Evolutionary conservation across 1,140 invertebrate genomes (phyloP).

Genomic region (Drosophila lacertosa): DNA sequence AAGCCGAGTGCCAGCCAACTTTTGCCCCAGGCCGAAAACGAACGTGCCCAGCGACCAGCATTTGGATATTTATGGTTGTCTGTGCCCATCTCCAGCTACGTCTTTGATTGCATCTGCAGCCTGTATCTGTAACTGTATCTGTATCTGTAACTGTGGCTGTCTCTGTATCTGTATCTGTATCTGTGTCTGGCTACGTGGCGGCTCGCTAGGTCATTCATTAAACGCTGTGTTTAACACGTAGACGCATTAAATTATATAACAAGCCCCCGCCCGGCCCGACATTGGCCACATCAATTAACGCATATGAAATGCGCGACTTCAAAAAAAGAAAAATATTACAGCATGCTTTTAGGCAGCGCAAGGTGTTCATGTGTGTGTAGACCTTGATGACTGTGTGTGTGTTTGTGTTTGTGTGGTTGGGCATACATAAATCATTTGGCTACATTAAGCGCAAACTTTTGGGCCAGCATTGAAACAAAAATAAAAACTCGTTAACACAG

Average conservation of each 20-base stretch:
- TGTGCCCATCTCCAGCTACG: slow-evolving; percentile 13
- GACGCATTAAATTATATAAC: slow-evolving; percentile 73
- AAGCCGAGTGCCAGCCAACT: slow-evolving; percentile 71
- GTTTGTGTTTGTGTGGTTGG: slow-evolving; percentile 13
- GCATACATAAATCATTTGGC: slow-evolving; percentile 71
- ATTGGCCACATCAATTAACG: slow-evolving; percentile 69
- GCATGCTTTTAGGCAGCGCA: slow-evolving; percentile 33
- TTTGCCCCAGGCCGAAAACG: slow-evolving; percentile 20
- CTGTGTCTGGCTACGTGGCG: slow-evolving; percentile 28
- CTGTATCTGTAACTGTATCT: slow-evolving; percentile 11
- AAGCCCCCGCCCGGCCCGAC: slow-evolving; percentile 38
- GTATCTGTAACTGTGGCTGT: slow-evolving; percentile 24
- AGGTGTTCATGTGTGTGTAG: slow-evolving; percentile 14
- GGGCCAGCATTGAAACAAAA: slow-evolving; percentile 62
- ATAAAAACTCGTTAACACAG: slow-evolving; percentile 74
- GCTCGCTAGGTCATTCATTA: slow-evolving; percentile 53
- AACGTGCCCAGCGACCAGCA: slow-evolving; percentile 66
- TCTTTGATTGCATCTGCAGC: slow-evolving; percentile 34
- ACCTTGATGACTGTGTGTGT: neutral
- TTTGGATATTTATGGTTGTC: slow-evolving; percentile 68
- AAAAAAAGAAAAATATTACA: slow-evolving; percentile 37
- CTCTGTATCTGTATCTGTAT: slow-evolving; percentile 11
- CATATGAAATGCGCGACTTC: slow-evolving; percentile 43
- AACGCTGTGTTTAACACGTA: slow-evolving; percentile 80
- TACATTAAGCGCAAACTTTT: slow-evolving; percentile 67